Evolutionary conservation across 92 coral and sea anemone genomes (phyloP).

Genomic region (Pocillopora meandrina): DNA sequence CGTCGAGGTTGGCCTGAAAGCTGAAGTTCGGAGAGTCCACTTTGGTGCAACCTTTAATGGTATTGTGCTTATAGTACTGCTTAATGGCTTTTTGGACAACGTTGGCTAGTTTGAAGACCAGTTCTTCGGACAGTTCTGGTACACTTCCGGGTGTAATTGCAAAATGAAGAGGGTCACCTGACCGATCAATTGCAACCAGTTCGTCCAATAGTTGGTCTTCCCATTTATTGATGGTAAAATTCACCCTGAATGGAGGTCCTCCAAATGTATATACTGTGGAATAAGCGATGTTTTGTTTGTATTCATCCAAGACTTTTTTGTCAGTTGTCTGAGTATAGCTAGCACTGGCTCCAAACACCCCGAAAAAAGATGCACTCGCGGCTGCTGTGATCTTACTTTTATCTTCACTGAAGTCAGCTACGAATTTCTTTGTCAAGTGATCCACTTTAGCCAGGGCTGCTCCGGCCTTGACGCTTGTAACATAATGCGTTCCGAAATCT

Average conservation of each 20-base stretch:
- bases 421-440: conserved; percentile 59
- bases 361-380: conserved; percentile 89
- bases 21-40: conserved; percentile 88
- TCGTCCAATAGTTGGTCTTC: conserved; percentile 74
- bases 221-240: conserved; percentile 80
- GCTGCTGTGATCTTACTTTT: conserved; percentile 76
- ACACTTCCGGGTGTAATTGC: conserved; percentile 72
- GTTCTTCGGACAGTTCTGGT: conserved; percentile 77
- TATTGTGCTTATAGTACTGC: conserved; percentile 79
- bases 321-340: conserved; percentile 58
- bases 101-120: conserved; percentile 55
- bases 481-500: conserved; percentile 90
- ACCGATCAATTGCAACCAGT: conserved; percentile 78
- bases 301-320: conserved; percentile 59
- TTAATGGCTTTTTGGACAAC: conserved; percentile 70
- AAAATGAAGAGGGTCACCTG: conserved; percentile 85
- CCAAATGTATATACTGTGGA: conserved; percentile 78
- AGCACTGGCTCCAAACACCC: conserved; percentile 57
- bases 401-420: conserved; percentile 49
- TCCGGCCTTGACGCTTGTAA: conserved; percentile 89
- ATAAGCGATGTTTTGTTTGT: conserved; percentile 60
- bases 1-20: conserved; percentile 91
- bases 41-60: conserved; percentile 83
- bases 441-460: conserved; percentile 88
- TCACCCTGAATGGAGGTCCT: conserved; percentile 84